Conservation (phyloP, 2,797 vertebrate species). For the Lacerta bilineata region DNA sequence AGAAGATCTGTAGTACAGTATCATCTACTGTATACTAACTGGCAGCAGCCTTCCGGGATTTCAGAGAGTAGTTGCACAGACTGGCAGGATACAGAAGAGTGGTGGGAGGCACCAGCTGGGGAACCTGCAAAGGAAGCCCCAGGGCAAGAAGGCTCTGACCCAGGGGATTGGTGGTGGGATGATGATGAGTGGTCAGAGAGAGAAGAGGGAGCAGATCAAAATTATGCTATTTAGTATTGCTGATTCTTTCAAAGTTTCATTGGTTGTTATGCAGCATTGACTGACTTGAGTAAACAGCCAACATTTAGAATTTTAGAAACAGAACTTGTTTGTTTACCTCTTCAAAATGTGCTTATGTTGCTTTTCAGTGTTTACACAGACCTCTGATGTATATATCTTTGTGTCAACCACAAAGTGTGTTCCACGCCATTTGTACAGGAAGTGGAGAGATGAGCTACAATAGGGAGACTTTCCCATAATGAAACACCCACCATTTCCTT, state of each 20-base stretch:
- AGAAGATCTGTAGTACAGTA: too few species aligned
- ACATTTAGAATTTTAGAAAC: constrained; percentile 17
- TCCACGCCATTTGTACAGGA: neutral
- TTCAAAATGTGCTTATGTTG: too few species aligned
- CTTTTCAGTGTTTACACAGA: constrained; percentile 45
- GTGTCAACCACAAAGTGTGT: constrained; percentile 49
- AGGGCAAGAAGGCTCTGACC: too few species aligned
- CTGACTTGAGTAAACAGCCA: constrained; percentile 10
- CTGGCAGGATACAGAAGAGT: too few species aligned
- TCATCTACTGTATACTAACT: too few species aligned
- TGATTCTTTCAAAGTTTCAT: constrained; percentile 32
- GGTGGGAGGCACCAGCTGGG: too few species aligned
- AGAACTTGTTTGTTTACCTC: constrained; percentile 26
- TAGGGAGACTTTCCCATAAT: neutral
- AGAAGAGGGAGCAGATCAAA: neutral
- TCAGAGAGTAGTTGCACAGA: too few species aligned
- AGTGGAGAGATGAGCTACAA: neutral
- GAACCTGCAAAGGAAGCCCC: too few species aligned
- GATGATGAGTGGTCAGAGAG: too few species aligned
- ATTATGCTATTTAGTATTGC: neutral
- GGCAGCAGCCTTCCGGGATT: too few species aligned
- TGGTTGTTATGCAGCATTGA: constrained; percentile 35
- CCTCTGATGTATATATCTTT: constrained; percentile 56
- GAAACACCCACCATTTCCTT: neutral
- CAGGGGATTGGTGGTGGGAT: neutral